Evolutionary conservation across 1,140 invertebrate genomes (phyloP), one percentile per base, ranked within the genome.

Genomic region (Meloidogyne hapla): DNA sequence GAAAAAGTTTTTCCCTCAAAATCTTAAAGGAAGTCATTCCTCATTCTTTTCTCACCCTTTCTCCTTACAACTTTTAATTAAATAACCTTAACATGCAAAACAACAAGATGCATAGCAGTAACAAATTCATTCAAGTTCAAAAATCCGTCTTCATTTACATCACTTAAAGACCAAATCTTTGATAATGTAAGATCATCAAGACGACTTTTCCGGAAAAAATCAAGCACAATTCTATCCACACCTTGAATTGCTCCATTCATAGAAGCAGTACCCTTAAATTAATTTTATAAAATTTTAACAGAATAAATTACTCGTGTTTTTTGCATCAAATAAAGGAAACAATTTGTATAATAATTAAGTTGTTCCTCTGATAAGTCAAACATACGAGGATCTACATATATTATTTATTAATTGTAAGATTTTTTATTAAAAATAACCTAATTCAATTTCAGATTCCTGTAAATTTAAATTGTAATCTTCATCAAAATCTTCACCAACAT

Each of bases 101-200:
- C 79, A 83, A 98, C 97, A 85, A 99, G 91, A 90, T 99, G 95
- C 93, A 96, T 95, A 0, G 96, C 94, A 69, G 98, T 90, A n/a
- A 96, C 94, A 90, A 98, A 99, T 90, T 99, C 96, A 83, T 98
- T 95, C 0, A 91, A 87, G 89, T 99, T 96, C 64, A 98, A 89
- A 89, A 93, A 92, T 0, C 96, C 96, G 89, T 99, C 96, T 81
- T 93, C 92, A 88, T 99, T 96, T 48, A 98, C 91, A 75, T 75
- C 66, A 70, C 77, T 88, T 42, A 99, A 89, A 87, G 95, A 96
- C 96, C 96, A 99, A 82, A 96, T 93, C 38, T 63, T 77, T 12
- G 81, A 82, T 23, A 82, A 66, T 1, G 73, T 68, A 21, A 56
- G 33, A 40, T 75, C 56, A 48, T 84, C 82, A 40, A 82, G 69